Conservation (phyloP, 2,888 invertebrate genomes). For the Cheilosia urbana region DNA sequence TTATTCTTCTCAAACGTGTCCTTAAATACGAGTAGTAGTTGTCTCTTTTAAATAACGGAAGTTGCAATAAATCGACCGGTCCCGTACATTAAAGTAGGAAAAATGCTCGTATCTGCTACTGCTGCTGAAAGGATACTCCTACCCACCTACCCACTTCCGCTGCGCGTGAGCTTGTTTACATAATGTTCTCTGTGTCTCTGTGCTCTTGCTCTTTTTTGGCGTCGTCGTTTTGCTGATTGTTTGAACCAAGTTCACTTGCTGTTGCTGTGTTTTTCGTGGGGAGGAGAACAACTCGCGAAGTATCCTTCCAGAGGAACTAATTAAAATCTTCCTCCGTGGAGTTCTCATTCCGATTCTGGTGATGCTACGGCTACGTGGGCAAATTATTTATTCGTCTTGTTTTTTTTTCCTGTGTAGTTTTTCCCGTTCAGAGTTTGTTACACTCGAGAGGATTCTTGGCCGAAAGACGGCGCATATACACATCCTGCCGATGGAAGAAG, state of each 20-base stretch:
- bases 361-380: slow-evolving; percentile 56
- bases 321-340: slow-evolving; percentile 64
- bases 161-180: slow-evolving; percentile 64
- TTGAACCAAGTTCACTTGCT: slow-evolving; percentile 21
- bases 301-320: slow-evolving; percentile 70
- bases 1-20: slow-evolving; percentile 29
- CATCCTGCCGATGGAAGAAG: slow-evolving; percentile 15
- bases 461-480: slow-evolving; percentile 10
- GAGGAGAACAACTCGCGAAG: slow-evolving; percentile 56
- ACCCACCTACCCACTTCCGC: slow-evolving; percentile 38
- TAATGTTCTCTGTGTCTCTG: slow-evolving; percentile 51
- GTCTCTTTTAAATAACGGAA: slow-evolving; percentile 29
- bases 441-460: slow-evolving; percentile 45
- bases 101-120: slow-evolving; percentile 28
- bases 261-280: slow-evolving; percentile 16
- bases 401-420: slow-evolving; percentile 41
- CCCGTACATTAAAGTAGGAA: slow-evolving; percentile 42
- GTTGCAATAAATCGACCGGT: slow-evolving; percentile 51
- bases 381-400: slow-evolving; percentile 70
- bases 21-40: slow-evolving; percentile 9
- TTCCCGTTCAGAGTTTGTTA: slow-evolving; percentile 52
- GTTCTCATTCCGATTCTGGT: slow-evolving; percentile 40
- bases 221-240: slow-evolving; percentile 42
- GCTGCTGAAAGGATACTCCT: slow-evolving; percentile 51
- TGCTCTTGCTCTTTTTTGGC: slow-evolving; percentile 17